Evolutionary conservation across 2,888 invertebrate species (phyloP), one percentile per base, ranked within the genome.

Genomic region (Acrobasis suavella): DNA sequence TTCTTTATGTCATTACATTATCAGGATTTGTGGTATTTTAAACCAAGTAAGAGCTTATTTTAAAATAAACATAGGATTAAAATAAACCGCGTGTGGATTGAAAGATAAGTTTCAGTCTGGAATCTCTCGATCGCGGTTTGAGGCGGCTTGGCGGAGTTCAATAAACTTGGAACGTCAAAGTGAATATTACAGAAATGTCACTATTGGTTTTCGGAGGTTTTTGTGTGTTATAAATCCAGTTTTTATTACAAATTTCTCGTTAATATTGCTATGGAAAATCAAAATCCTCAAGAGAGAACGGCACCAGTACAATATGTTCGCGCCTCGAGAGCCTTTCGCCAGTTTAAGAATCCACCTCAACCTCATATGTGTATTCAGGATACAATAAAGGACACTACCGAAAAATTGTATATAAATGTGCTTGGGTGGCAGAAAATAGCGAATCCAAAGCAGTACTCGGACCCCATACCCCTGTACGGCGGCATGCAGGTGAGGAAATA

Each of bases 331-430:
- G 94, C 94, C 66, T 94, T 94, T 80, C 93, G 95, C 62, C 93
- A 94, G 74, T 96, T 95, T 71, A 95, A 95, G 81, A 95, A 95
- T 83, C 95, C 95, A 58, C 96, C 96, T 1, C 95, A 96, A 70
- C 96, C 96, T 12, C 95, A 95, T 83, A 95, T 96, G 95, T 96
- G 96, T 82, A 94, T 95, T 74, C 93, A 93, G 72, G 94, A 94
- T 68, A 93, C 93, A 9, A 93, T 95, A 79, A 93, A 93, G 69
- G 93, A 94, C 70, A 92, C 93, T 17, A 85, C 92, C 0, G 93
- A 93, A 65, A 94, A 94, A 74, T 79, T 94, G 50, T 94, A 90
- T 71, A 94, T 96, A 67, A 96, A 96, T 81, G 95, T 96, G 50
- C 80, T 96, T 58, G 95, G 95, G 74, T 96, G 96, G 95, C 95